phyloP scores from a whole-genome alignment of 2,113 vertebrate genomes.

The Nothobranchius kuhntae region DNA sequence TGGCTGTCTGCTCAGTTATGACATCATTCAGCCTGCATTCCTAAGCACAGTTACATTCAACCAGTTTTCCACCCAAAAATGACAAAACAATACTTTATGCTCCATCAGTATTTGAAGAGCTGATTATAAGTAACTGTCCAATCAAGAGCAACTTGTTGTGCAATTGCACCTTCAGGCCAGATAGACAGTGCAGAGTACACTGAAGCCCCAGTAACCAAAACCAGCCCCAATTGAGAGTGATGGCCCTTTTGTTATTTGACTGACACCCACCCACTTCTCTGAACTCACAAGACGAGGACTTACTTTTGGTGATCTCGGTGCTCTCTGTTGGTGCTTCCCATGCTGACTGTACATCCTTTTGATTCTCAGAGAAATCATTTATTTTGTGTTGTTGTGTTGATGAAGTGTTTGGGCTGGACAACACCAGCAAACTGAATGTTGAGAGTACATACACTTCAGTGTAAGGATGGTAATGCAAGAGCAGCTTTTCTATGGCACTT shows the following conservation, averaged over 20 bases:
- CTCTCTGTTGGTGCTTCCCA: slow-evolving; percentile 28
- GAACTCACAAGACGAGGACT: slow-evolving; percentile 66
- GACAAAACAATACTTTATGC: slow-evolving; percentile 31
- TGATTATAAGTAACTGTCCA: slow-evolving; percentile 63
- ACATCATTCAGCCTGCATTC: slow-evolving; percentile 15
- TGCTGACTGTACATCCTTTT: slow-evolving; percentile 63
- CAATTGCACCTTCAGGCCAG: slow-evolving; percentile 47
- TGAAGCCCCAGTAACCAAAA: slow-evolving; percentile 43
- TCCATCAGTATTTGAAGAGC: slow-evolving; percentile 48
- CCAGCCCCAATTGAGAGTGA: slow-evolving; percentile 68
- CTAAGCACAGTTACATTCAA: not conserved
- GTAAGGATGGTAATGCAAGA: not conserved
- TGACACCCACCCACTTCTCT: slow-evolving; percentile 58
- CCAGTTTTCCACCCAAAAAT: slow-evolving; percentile 32
- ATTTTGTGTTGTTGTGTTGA: slow-evolving; percentile 49
- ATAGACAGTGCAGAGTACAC: slow-evolving; percentile 30
- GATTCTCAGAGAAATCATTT: slow-evolving; percentile 41
- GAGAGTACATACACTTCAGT: slow-evolving; percentile 8
- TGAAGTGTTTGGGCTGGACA: slow-evolving; percentile 31
- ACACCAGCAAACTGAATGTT: not conserved
- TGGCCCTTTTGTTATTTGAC: slow-evolving; percentile 71
- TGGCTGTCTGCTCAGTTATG: slow-evolving; percentile 54
- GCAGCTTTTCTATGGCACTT: too few relatives aligned
- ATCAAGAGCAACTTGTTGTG: slow-evolving; percentile 48
- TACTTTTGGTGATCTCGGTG: slow-evolving; percentile 51